Conservation (phyloP, 1,140 invertebrate genomes). For the Micrasema minimum region DNA sequence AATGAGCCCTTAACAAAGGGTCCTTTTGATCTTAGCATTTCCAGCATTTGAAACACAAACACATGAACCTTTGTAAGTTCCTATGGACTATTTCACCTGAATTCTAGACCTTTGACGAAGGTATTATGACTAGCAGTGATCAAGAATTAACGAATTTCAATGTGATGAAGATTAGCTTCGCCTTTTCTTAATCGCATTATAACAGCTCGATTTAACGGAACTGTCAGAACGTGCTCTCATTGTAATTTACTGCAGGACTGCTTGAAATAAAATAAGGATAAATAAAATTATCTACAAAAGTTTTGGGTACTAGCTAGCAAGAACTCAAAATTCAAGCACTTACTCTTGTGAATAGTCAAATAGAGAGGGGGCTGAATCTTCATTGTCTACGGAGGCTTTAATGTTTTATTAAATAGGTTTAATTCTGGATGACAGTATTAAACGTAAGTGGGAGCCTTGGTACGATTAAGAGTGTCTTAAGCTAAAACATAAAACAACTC, state of each 20-base stretch:
- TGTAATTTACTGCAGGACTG: no score
- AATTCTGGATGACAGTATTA: slow-evolving; percentile 21
- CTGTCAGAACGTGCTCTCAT: no score
- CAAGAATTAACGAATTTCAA: no score
- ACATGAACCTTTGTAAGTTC: not conserved
- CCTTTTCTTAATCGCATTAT: no score
- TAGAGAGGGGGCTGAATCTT: not conserved
- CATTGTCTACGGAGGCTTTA: not conserved
- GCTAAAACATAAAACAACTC: slow-evolving; percentile 37
- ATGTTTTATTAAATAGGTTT: slow-evolving; percentile 27
- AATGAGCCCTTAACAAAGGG: slow-evolving; percentile 34
- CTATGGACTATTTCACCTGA: slow-evolving; percentile 8
- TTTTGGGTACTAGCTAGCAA: no score
- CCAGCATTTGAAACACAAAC: slow-evolving; percentile 17
- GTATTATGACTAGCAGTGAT: not conserved
- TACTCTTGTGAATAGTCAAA: not conserved
- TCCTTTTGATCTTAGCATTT: slow-evolving; percentile 39
- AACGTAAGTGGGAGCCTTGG: slow-evolving; percentile 31
- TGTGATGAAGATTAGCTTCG: no score
- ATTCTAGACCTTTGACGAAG: not conserved
- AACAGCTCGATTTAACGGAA: no score
- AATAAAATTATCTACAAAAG: no score
- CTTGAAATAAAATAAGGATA: no score
- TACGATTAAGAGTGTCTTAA: slow-evolving; percentile 3
- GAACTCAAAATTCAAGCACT: not conserved